Percentiles rank a stretch among this genome's conserved stretches.
Evolutionary conservation across 2,888 invertebrate species (phyloP).

Genomic region (Tetragonisca angustula): DNA sequence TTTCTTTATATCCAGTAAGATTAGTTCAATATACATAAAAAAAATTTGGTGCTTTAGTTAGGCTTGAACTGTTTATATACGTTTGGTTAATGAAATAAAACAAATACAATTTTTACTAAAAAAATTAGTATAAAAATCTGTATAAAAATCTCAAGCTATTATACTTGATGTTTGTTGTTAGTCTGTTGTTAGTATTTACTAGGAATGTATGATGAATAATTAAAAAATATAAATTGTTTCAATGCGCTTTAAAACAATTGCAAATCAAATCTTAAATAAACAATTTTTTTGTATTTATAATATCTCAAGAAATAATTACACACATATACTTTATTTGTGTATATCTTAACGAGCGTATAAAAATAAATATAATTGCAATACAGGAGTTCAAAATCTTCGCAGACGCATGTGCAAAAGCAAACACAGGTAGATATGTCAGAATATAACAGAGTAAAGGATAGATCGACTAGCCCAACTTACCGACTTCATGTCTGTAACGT

Average conservation of each 20-base stretch:
- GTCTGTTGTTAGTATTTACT: too few species aligned
- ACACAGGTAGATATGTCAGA: constrained; percentile 68
- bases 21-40: neutral
- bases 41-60: neutral
- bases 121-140: too few species aligned
- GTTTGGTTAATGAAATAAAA: too few species aligned
- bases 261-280: too few species aligned
- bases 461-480: constrained; percentile 83
- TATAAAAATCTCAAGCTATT: too few species aligned
- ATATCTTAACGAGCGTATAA: neutral
- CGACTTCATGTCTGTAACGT: constrained; percentile 82
- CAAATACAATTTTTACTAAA: too few species aligned
- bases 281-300: neutral
- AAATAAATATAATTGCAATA: constrained; percentile 12
- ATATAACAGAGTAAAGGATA: constrained; percentile 72
- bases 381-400: constrained; percentile 73
- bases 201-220: too few species aligned
- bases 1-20: neutral
- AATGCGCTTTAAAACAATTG: too few species aligned
- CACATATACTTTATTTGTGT: neutral
- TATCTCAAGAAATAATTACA: neutral
- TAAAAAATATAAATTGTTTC: too few species aligned
- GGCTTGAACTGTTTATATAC: too few species aligned
- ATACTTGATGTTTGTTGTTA: too few species aligned
- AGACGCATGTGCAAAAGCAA: constrained; percentile 67